phyloP scores from a whole-genome alignment of 2,888 invertebrate genomes.

The Drosophila parthenogenetica region DNA sequence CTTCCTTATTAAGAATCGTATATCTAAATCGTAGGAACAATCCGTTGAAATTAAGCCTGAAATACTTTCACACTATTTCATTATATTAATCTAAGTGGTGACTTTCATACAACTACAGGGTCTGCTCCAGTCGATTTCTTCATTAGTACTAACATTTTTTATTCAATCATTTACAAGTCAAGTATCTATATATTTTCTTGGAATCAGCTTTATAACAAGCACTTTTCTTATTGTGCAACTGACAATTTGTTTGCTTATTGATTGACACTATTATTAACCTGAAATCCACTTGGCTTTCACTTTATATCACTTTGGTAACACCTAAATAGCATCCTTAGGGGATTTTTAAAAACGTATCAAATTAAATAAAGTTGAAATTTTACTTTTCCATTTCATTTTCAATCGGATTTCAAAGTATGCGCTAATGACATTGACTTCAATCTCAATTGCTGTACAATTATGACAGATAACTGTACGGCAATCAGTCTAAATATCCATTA shows the following conservation, averaged over 20 bases:
- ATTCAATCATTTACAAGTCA: background rate
- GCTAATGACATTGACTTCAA: conserved; percentile 28
- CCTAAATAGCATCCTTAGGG: conserved; percentile 14
- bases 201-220: background rate
- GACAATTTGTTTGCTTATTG: conserved; percentile 33
- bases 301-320: conserved; percentile 3
- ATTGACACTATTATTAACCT: conserved; percentile 5
- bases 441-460: conserved; percentile 43
- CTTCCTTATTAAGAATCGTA: too few relatives aligned
- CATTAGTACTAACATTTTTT: too few relatives aligned
- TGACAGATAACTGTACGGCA: conserved; percentile 50
- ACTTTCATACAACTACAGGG: too few relatives aligned
- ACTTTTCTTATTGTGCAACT: conserved; percentile 2
- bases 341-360: background rate
- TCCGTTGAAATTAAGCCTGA: too few relatives aligned
- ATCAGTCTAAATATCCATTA: conserved; percentile 54
- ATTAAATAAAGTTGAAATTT: conserved; percentile 6
- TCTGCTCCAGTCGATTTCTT: too few relatives aligned
- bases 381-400: conserved; percentile 1
- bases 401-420: conserved; percentile 18
- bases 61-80: too few relatives aligned
- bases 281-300: conserved; percentile 20
- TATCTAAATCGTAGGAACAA: too few relatives aligned
- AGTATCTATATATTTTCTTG: background rate
- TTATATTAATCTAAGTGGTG: too few relatives aligned